Base-by-base conservation (phyloP, 2,113 vertebrate species). In the Sylvietta virens region DNA sequence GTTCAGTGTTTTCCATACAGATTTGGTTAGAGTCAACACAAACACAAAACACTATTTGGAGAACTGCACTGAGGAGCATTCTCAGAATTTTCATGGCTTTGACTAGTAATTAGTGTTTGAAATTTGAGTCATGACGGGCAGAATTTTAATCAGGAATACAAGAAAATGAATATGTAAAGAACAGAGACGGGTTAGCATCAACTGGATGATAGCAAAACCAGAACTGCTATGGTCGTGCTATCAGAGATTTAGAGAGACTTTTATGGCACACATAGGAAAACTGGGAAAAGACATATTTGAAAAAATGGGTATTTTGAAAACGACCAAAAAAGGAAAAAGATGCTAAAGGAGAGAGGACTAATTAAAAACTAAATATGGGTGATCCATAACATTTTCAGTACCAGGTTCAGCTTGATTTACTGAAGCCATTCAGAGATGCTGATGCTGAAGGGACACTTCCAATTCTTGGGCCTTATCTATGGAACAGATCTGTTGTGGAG, bases 81-180 rank as follows among this genome's bases (percentile, higher is more conserved):
- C 37, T 58, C 48, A 81, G 74, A 86, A 44, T 80, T 62, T 83
- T 65, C 40, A 56, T 54, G n/a, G 39, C 24, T 89, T 92, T 85
- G 42, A 73, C 54, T 74, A 72, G 50, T 48, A 93, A 91, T 77
- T 73, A 80, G n/a, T 26, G 9, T 71, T 77, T 89, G 67, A 71
- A 67, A 65, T 80, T 77, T 83, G 54, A 91, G 70, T 56, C 51
- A 72, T 16, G n/a, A 67, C 22, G 64, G 31, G 27, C 44, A 81
- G 61, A 94, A 94, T 91, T 93, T 94, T 94, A 87, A 94, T 51
- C 21, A 70, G n/a, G 31, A 44, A 95, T 96, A 82, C 50, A 94
- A 82, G 48, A 58, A 92, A 89, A 94, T 74, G 8, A 79, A 31
- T 79, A 70, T 64, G 57, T 16, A 56, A 78, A 71, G 27, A 85